These are phyloP conservation scores for Ceyx margarethae DNA, from an alignment of 2,113 vertebrate genomes.

Conservation along the genomic window DNA sequence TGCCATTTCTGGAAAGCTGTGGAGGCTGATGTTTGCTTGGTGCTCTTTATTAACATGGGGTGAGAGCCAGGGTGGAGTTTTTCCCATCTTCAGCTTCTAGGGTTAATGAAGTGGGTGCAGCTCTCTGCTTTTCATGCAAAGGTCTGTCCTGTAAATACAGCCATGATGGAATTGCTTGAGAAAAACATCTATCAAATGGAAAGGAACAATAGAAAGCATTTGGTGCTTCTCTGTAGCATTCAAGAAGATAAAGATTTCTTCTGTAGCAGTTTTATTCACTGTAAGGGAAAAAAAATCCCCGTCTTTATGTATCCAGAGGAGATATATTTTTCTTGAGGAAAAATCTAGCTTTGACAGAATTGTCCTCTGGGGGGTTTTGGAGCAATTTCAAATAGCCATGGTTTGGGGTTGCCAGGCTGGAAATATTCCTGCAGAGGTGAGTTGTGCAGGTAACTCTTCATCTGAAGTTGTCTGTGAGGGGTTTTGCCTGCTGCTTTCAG, in stretches of 20 bases:
- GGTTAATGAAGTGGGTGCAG: not conserved
- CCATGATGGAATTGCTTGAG: rapidly evolving
- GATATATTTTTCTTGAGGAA: not conserved
- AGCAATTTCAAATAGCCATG: not conserved
- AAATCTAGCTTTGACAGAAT: not conserved
- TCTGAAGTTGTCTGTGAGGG: not conserved
- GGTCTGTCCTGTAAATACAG: not conserved
- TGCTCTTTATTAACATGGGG: not conserved
- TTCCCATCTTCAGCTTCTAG: not conserved
- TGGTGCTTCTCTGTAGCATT: not conserved
- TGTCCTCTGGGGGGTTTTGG: not conserved
- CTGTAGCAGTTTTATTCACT: not conserved
- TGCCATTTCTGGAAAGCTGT: not conserved
- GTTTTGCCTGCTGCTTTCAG: not conserved
- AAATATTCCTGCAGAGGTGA: not conserved
- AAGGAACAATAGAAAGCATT: not conserved
- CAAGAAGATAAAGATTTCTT: not conserved
- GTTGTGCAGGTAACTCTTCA: not conserved
- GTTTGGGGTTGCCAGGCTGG: not conserved
- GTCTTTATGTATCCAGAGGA: not conserved
- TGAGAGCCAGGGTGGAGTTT: not conserved
- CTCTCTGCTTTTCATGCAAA: not conserved
- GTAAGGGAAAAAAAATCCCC: not conserved
- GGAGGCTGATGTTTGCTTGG: not conserved
- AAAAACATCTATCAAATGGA: rapidly evolving